These are phyloP conservation scores for Chrysodeixis includens DNA, from an alignment of 2,888 invertebrate genomes.

Conservation along the genomic window DNA sequence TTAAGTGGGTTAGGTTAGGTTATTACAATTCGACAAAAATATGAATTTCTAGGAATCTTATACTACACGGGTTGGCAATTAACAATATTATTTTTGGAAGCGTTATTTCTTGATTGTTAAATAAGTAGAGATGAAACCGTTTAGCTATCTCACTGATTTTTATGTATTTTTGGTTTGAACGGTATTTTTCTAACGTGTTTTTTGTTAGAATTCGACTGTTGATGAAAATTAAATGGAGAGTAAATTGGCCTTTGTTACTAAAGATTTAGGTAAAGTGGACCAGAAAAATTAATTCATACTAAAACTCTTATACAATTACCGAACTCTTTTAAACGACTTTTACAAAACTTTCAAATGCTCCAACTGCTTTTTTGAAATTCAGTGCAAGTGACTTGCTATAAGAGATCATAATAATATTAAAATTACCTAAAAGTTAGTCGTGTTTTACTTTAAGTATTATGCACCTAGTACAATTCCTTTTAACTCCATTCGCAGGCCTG, in stretches of 20 bases:
- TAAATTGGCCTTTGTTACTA: not conserved
- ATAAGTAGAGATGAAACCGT: not conserved
- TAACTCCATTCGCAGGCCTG: no score
- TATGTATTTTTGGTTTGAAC: not conserved
- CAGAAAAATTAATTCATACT: no score
- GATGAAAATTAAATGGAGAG: not conserved
- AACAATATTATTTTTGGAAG: constrained; percentile 15
- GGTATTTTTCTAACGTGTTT: not conserved
- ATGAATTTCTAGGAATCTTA: constrained; percentile 7
- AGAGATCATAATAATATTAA: no score
- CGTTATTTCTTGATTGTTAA: not conserved
- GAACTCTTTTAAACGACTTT: no score
- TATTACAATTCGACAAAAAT: not conserved
- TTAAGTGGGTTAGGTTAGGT: not conserved
- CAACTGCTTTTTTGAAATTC: no score
- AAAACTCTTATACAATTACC: no score
- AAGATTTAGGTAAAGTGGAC: not conserved
- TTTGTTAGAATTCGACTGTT: not conserved
- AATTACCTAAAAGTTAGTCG: no score
- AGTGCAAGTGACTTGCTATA: no score
- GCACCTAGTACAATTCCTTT: no score
- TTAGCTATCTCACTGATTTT: not conserved
- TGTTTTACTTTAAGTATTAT: no score
- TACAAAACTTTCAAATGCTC: no score
- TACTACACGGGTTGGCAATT: constrained; percentile 19